Evolutionary conservation across 1,140 invertebrate genomes (phyloP).

Genomic region (Copidosoma floridanum): DNA sequence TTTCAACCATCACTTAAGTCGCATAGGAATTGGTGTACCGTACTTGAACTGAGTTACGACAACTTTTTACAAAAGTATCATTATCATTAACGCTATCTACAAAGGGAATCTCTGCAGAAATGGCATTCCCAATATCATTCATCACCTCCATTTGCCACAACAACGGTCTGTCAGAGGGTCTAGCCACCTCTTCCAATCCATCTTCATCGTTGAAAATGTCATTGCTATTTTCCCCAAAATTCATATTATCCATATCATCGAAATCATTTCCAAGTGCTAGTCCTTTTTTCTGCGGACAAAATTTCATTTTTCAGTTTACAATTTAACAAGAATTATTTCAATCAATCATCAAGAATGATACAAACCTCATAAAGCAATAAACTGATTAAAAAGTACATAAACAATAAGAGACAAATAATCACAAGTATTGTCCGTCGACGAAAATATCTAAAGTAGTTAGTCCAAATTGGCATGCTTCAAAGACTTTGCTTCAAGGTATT

Average conservation of each 20-base stretch:
- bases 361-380: conserved; percentile 60
- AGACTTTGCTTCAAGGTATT: neutral
- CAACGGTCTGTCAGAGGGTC: conserved; percentile 63
- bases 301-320: neutral
- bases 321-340: neutral
- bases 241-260: conserved; percentile 39
- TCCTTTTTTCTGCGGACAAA: conserved; percentile 35
- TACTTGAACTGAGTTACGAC: conserved; percentile 82
- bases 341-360: conserved; percentile 1
- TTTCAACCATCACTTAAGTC: neutral
- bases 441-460: conserved; percentile 64
- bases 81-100: conserved; percentile 50
- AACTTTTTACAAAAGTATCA: conserved; percentile 56
- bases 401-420: conserved; percentile 68
- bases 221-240: conserved; percentile 41
- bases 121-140: conserved; percentile 43
- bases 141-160: conserved; percentile 69
- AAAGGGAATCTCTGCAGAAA: conserved; percentile 27
- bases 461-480: conserved; percentile 46
- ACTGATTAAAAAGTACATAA: conserved; percentile 71
- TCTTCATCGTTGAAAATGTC: conserved; percentile 51
- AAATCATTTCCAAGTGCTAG: conserved; percentile 35
- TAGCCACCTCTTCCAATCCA: conserved; percentile 56
- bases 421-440: conserved; percentile 67
- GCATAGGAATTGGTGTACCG: neutral